A percentile compares a stretch with the other conserved stretches of the same genome.
Evolutionary conservation across 2,797 vertebrate species (phyloP).

Genomic region (Jordanella pulchra): DNA sequence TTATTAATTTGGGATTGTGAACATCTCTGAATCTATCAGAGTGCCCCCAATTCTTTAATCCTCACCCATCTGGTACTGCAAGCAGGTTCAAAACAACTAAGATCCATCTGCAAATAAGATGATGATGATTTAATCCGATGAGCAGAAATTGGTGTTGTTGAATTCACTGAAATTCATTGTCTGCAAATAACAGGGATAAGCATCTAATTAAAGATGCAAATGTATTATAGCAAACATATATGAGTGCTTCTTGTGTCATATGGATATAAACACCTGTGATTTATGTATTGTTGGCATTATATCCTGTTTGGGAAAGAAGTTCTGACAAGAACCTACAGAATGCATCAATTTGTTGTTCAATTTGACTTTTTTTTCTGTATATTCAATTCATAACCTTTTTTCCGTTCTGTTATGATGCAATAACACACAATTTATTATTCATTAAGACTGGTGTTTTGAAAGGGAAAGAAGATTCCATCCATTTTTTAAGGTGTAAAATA

Average conservation of each 20-base stretch:
- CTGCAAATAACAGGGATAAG: slow-evolving; percentile 14
- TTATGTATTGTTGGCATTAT: slow-evolving; percentile 1
- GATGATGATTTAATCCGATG: slow-evolving; percentile 32
- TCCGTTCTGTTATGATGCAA: background rate
- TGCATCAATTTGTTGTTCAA: background rate
- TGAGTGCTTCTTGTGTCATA: slow-evolving; percentile 10
- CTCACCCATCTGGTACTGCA: slow-evolving; percentile 43
- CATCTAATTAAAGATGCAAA: slow-evolving; percentile 8
- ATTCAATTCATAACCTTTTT: background rate
- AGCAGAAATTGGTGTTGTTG: slow-evolving; percentile 19
- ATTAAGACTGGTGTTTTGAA: background rate
- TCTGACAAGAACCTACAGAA: background rate
- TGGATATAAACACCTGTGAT: slow-evolving; percentile 17
- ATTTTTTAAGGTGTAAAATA: background rate
- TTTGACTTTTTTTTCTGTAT: background rate
- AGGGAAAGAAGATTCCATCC: background rate
- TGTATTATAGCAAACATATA: slow-evolving; percentile 14
- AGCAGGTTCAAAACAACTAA: slow-evolving; percentile 35
- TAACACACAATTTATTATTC: background rate
- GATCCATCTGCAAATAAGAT: slow-evolving; percentile 48
- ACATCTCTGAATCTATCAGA: slow-evolving; percentile 32
- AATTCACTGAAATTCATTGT: slow-evolving; percentile 16
- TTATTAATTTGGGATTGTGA: slow-evolving; percentile 27
- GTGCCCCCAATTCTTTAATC: slow-evolving; percentile 36
- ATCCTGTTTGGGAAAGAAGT: background rate